phyloP scores from a whole-genome alignment of 2,888 invertebrate species.

The Phragmatobia fuliginosa region DNA sequence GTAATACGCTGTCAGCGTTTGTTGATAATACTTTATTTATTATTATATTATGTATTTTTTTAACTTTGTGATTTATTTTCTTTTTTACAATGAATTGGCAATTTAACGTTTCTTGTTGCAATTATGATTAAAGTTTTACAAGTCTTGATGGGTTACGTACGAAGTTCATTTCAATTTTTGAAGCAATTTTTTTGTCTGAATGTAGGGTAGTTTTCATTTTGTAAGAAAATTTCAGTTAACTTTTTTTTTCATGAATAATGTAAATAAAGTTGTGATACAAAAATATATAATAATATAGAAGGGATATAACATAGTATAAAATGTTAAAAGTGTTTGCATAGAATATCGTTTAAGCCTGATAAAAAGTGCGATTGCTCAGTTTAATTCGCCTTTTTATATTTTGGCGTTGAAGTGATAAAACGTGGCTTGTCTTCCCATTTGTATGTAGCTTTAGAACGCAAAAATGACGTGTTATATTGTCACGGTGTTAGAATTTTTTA shows the following conservation, averaged over 20 bases:
- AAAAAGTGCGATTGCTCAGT: slow-evolving; percentile 15
- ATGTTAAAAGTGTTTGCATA: slow-evolving; percentile 3
- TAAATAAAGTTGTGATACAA: slow-evolving; percentile 25
- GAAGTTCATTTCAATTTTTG: slow-evolving; percentile 4
- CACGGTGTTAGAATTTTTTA: slow-evolving; percentile 3
- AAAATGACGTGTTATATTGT: slow-evolving; percentile 15
- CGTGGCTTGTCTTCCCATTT: slow-evolving; percentile 22
- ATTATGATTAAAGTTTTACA: slow-evolving; percentile 42
- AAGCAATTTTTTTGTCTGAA: slow-evolving; percentile 1
- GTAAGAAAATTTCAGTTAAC: slow-evolving; percentile 5
- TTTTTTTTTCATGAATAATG: slow-evolving; percentile 4
- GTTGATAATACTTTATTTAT: slow-evolving; percentile 58
- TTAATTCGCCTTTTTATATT: slow-evolving; percentile 3
- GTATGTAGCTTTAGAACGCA: slow-evolving; percentile 18
- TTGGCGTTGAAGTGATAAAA: slow-evolving; percentile 9
- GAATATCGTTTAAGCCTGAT: slow-evolving; percentile 4
- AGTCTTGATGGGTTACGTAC: slow-evolving; percentile 44
- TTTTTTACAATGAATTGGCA: slow-evolving; percentile 52
- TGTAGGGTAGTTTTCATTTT: slow-evolving; percentile 6
- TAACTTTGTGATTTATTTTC: slow-evolving; percentile 58
- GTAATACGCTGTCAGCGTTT: slow-evolving; percentile 42
- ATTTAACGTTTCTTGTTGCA: slow-evolving; percentile 44
- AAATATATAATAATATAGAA: slow-evolving; percentile 10
- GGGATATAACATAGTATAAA: slow-evolving; percentile 10
- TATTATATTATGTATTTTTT: slow-evolving; percentile 53